Evolutionary conservation across 2,797 vertebrate genomes (phyloP).

Genomic region (Sebastes oblongus): DNA sequence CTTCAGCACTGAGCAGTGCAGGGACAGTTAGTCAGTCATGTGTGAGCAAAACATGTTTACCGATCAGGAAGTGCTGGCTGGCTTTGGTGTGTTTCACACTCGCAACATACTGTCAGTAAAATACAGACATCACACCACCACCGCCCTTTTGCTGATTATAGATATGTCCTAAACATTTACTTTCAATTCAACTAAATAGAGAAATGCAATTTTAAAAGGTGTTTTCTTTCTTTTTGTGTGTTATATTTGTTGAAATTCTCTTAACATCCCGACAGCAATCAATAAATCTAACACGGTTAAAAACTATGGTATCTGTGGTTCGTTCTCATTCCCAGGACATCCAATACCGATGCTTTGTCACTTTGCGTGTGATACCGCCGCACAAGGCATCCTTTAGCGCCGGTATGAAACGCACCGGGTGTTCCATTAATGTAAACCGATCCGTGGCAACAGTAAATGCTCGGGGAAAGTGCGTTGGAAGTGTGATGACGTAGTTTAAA

Average conservation of each 20-base stretch:
- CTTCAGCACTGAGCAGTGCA: not conserved
- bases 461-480: no score
- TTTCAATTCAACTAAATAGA: not conserved
- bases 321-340: no score
- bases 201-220: not conserved
- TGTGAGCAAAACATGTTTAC: conserved; percentile 10
- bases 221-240: not conserved
- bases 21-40: not conserved
- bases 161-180: not conserved
- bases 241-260: not conserved
- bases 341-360: no score
- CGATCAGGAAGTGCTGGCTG: conserved; percentile 45
- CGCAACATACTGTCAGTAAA: not conserved
- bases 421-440: no score
- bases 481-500: no score
- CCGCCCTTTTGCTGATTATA: not conserved
- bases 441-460: no score
- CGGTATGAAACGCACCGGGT: no score
- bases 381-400: no score
- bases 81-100: not conserved
- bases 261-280: not conserved
- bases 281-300: not conserved
- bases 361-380: no score
- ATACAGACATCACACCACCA: not conserved
- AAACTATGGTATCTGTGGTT: no score